These are phyloP conservation scores for Heliconius charithonia DNA, from an alignment of 2,888 invertebrate species.

Conservation along the genomic window DNA sequence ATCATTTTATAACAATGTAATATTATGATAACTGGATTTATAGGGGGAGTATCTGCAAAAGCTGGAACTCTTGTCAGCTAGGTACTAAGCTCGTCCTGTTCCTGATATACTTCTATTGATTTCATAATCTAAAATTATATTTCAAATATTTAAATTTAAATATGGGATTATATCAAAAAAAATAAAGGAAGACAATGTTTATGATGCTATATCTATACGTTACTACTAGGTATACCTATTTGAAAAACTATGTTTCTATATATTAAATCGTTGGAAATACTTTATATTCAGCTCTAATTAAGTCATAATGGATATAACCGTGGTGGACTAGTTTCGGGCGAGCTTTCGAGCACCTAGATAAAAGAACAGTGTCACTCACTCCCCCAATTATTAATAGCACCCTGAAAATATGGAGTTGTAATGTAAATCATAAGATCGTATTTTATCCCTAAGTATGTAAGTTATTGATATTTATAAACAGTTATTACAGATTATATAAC, in stretches of 20 bases:
- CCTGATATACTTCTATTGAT: neutral
- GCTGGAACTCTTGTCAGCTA: neutral
- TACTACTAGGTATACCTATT: neutral
- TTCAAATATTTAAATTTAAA: neutral
- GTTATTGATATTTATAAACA: slow-evolving; percentile 58
- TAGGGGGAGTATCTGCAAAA: slow-evolving; percentile 13
- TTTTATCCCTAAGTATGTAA: slow-evolving; percentile 53
- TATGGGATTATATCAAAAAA: slow-evolving; percentile 12
- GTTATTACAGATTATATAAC: slow-evolving; percentile 57
- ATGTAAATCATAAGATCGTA: slow-evolving; percentile 47
- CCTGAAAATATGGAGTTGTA: slow-evolving; percentile 60
- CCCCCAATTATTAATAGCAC: slow-evolving; percentile 63
- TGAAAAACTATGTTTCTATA: neutral
- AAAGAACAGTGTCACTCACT: neutral
- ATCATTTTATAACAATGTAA: neutral
- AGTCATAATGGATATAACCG: neutral
- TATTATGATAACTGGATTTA: neutral
- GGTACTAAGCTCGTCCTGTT: neutral
- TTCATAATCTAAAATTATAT: neutral
- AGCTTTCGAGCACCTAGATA: neutral
- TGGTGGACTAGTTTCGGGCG: too few relatives aligned
- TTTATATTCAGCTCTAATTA: neutral
- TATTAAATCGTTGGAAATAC: too few relatives aligned
- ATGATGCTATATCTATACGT: neutral
- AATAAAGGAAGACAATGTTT: slow-evolving; percentile 8